Conservation (phyloP, 2,888 invertebrate species). For the Falcaria lacertinaria region DNA sequence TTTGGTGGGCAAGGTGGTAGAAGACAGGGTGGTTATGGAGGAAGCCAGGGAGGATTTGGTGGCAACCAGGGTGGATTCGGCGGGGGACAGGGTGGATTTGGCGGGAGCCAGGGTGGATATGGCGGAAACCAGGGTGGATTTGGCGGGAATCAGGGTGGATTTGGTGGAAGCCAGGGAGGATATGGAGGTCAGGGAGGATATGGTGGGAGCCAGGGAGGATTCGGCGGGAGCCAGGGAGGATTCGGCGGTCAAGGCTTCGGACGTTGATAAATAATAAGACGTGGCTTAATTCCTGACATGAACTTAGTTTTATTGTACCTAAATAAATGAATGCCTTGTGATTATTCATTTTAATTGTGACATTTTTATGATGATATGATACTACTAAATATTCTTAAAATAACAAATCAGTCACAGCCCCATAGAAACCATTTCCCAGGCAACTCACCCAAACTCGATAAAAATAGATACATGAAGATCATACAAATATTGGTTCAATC, state of each 20-base stretch:
- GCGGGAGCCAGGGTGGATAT: conserved; percentile 9
- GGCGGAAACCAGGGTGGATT: not conserved
- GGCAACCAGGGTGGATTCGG: conserved; percentile 16
- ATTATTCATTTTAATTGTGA: not conserved
- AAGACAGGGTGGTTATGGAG: conserved; percentile 22
- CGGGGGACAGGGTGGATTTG: conserved; percentile 8
- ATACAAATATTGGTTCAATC: no score
- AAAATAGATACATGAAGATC: no score
- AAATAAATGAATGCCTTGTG: not conserved
- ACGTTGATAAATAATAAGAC: not conserved
- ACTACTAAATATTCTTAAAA: no score
- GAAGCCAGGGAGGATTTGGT: conserved; percentile 20
- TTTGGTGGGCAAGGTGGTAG: conserved; percentile 11
- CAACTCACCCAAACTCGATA: no score
- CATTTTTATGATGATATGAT: no score
- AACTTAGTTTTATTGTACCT: not conserved
- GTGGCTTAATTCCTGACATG: not conserved
- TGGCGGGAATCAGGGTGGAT: not conserved
- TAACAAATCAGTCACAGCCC: no score
- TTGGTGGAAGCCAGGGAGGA: not conserved
- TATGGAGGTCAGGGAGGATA: not conserved
- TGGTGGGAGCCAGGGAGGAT: not conserved
- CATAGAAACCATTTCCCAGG: no score
- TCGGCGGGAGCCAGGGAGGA: no score
- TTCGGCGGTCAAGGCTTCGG: no score